Conservation (phyloP, 2,888 invertebrate genomes). For the Aspidiotus destructor region DNA sequence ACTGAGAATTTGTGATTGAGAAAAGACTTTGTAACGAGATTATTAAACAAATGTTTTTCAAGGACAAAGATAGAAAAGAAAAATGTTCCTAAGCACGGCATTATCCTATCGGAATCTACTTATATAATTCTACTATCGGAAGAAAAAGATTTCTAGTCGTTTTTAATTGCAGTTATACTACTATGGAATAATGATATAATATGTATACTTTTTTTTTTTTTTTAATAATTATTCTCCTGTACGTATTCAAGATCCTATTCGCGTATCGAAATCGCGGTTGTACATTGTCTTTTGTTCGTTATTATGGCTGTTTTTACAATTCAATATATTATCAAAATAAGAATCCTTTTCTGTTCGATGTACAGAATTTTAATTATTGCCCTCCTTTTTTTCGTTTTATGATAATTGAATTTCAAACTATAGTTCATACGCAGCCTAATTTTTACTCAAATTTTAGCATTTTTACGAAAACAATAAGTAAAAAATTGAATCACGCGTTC, state of each 20-base stretch:
- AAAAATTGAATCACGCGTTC: conserved; percentile 8
- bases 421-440: neutral
- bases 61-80: too few relatives aligned
- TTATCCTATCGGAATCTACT: conserved; percentile 2
- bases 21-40: neutral
- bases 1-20: conserved; percentile 6
- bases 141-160: conserved; percentile 30
- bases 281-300: conserved; percentile 8
- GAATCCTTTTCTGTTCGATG: neutral
- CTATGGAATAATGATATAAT: neutral
- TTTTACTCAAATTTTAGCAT: conserved; percentile 17
- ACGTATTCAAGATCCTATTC: conserved; percentile 12
- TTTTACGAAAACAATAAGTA: conserved; percentile 22
- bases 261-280: conserved; percentile 7
- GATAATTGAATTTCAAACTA: neutral
- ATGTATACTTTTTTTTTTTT: conserved; percentile 13
- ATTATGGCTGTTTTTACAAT: conserved; percentile 11
- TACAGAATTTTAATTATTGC: conserved; percentile 13
- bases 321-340: neutral
- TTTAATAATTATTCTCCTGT: conserved; percentile 22
- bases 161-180: conserved; percentile 28
- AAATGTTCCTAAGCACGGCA: conserved; percentile 22
- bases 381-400: conserved; percentile 2
- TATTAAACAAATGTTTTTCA: neutral
- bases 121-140: conserved; percentile 11